phyloP scores from a whole-genome alignment of 2,797 vertebrate genomes.

The Halcyon smyrnensis region DNA sequence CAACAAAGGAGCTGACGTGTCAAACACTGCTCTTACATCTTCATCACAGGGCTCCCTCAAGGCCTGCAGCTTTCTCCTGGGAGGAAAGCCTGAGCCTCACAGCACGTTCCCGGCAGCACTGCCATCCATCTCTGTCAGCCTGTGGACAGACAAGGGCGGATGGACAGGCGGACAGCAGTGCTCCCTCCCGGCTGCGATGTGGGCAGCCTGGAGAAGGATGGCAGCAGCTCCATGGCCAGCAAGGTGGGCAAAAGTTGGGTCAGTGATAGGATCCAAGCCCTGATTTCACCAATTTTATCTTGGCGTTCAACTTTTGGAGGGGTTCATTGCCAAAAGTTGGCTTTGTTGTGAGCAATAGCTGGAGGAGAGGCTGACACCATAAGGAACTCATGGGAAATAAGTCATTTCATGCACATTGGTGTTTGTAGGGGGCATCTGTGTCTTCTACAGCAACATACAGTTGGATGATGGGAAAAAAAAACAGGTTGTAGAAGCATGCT shows the following conservation, averaged over 20 bases:
- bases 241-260: too few relatives aligned
- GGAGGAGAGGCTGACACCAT: neutral
- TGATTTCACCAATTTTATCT: neutral
- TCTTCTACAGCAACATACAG: neutral
- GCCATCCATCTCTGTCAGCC: slow-evolving; percentile 44
- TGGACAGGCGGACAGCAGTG: neutral
- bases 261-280: neutral
- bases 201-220: neutral
- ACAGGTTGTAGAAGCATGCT: neutral
- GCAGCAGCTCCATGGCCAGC: neutral
- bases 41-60: neutral
- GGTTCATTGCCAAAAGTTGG: neutral
- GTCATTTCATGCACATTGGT: accelerated
- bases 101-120: neutral
- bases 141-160: neutral
- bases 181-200: accelerated
- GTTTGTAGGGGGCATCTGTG: too few relatives aligned
- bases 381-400: neutral
- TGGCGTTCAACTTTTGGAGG: accelerated
- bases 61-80: neutral
- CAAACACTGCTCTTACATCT: slow-evolving; percentile 39
- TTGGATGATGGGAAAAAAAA: neutral
- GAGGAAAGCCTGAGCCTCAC: neutral
- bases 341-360: accelerated
- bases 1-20: slow-evolving; percentile 7